These are phyloP conservation scores for Dioctria linearis DNA, from an alignment of 2,888 invertebrate species.

Conservation along the genomic window DNA sequence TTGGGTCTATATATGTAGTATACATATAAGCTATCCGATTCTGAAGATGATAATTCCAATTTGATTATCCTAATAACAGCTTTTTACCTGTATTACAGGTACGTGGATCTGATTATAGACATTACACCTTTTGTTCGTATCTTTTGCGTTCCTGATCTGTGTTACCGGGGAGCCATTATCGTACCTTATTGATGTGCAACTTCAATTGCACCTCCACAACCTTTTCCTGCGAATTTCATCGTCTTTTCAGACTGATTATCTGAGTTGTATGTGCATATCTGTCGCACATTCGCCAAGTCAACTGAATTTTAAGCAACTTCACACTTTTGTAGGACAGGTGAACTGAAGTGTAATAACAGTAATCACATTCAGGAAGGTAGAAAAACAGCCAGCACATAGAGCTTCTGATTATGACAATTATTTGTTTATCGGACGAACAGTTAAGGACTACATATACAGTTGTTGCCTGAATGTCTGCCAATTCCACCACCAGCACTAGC, in stretches of 20 bases:
- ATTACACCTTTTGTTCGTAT: conserved; percentile 63
- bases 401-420: conserved; percentile 52
- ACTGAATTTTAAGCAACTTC: conserved; percentile 50
- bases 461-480: conserved; percentile 52
- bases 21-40: conserved; percentile 9
- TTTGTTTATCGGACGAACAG: conserved; percentile 35
- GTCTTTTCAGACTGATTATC: conserved; percentile 40
- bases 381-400: conserved; percentile 18
- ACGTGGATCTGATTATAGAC: conserved; percentile 72
- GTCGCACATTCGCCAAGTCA: conserved; percentile 22
- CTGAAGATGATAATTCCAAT: conserved; percentile 69
- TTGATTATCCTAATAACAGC: conserved; percentile 72
- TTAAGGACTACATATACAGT: neutral
- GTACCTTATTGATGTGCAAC: conserved; percentile 52
- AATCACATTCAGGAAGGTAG: conserved; percentile 47
- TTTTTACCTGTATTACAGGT: conserved; percentile 71
- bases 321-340: conserved; percentile 51
- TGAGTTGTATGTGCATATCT: conserved; percentile 12
- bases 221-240: neutral
- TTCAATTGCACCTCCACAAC: conserved; percentile 30
- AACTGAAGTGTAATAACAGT: conserved; percentile 41
- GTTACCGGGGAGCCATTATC: conserved; percentile 43
- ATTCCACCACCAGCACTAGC: neutral
- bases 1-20: no score
- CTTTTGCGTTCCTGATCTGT: neutral